phyloP scores from a whole-genome alignment of 2,888 invertebrate genomes.

The Cheilosia grossa region DNA sequence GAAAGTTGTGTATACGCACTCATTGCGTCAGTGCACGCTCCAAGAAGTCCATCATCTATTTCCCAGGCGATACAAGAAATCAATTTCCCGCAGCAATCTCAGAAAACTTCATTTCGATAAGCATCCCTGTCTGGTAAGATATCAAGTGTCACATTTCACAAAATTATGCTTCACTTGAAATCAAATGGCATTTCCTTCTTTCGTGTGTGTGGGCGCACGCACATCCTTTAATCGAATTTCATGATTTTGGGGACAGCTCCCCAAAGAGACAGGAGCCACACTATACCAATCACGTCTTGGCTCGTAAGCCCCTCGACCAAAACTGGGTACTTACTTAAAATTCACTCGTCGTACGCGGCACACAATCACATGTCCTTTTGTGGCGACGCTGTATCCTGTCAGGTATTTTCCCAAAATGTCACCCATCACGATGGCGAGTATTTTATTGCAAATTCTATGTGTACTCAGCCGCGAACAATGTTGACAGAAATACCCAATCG shows the following conservation, averaged over 20 bases:
- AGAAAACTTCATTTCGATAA: constrained; percentile 4
- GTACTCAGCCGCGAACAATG: not conserved
- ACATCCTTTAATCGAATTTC: not conserved
- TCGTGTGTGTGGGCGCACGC: not conserved
- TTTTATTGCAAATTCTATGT: constrained; percentile 2
- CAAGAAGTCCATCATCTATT: not conserved
- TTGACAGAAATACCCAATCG: not conserved
- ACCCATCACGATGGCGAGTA: not conserved
- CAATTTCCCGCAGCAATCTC: constrained; percentile 3
- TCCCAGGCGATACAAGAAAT: constrained; percentile 2
- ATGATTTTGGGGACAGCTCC: constrained; percentile 1
- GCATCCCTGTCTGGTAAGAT: not conserved
- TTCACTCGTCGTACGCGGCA: not conserved
- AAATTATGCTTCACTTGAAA: constrained; percentile 14
- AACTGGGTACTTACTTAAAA: not conserved
- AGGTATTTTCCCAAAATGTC: constrained; percentile 7
- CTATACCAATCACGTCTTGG: no score
- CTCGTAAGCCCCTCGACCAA: not conserved
- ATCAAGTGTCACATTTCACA: constrained; percentile 9
- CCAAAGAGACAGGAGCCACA: not conserved
- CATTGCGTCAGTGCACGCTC: no score
- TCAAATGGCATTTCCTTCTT: constrained; percentile 1
- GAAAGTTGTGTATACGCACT: no score
- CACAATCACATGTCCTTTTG: constrained; percentile 4
- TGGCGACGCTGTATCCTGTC: not conserved